Conservation (phyloP, 2,888 invertebrate species). For the Germaria angustata region DNA sequence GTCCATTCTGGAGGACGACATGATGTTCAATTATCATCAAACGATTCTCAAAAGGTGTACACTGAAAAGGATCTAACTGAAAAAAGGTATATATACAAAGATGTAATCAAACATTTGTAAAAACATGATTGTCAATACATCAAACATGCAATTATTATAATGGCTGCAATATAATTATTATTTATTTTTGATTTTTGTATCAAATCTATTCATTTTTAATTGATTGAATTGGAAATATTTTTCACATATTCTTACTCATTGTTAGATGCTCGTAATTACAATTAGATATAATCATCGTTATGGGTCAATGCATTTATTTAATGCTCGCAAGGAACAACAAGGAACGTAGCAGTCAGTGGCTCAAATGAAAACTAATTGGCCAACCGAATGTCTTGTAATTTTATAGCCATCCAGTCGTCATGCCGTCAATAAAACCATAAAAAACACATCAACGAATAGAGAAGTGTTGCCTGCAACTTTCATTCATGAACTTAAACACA, state of each 20-base stretch:
- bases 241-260: neutral
- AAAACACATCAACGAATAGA: neutral
- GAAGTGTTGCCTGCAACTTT: conserved; percentile 24
- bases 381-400: conserved; percentile 7
- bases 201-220: neutral
- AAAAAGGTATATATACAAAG: too few species aligned
- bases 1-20: too few species aligned
- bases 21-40: too few species aligned
- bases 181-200: too few species aligned
- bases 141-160: too few species aligned
- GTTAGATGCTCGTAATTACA: neutral
- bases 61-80: too few species aligned
- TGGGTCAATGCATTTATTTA: neutral
- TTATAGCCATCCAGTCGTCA: conserved; percentile 19
- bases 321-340: neutral
- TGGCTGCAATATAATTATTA: too few species aligned
- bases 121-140: too few species aligned
- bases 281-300: neutral
- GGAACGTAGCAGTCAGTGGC: neutral
- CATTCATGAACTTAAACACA: neutral
- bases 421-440: conserved; percentile 35
- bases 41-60: too few species aligned
- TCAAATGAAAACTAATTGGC: conserved; percentile 1
- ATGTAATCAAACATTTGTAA: too few species aligned
- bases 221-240: neutral